Evolutionary conservation across 2,888 invertebrate species (phyloP), one percentile per base, ranked within the genome.

Genomic region (Zeuzera pyrina): DNA sequence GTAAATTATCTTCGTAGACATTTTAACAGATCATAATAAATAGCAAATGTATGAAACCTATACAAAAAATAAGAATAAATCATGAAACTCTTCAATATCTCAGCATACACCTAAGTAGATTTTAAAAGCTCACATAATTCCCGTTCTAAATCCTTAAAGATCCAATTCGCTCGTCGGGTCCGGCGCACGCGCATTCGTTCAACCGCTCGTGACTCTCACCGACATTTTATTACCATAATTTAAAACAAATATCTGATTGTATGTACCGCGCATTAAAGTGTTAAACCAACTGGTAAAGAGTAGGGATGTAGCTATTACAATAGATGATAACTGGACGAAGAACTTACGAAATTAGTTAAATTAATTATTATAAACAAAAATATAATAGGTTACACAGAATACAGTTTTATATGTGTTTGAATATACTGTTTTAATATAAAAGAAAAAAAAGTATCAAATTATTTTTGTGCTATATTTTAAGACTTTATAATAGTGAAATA

Each of bases 201-300:
- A 61, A 44, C 47, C 58, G 73, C 65, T 76, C 84, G 84, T 84
- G 84, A 84, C 84, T 79, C 64, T 64, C 66, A 57, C 83, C 62
- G 84, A 84, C 84, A 74, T 81, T 84, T 84, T 84, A 84, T 84
- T 84, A 84, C 84, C 84, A 84, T 84, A 84, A 84, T 84, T 84
- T 84, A 84, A 84, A 84, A 84, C 84, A 84, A 84, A 84, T 84
- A 84, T 84, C 84, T 84, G 84, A 84, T 84, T 84, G 81, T 84
- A 73, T 77, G 79, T 73, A 73, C 72, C 64, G 67, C 62, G 73
- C 77, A 83, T 83, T 84, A 83, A 79, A 84, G 84, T 83, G 84
- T 81, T 83, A 79, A 81, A 69, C 67, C 59, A 57, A 52, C 48
- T 47, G 49, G 41, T 38, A 30, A 37, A 41, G 48, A 48, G 46